Conservation (phyloP, 2,797 vertebrate genomes). For the Sparus aurata region DNA sequence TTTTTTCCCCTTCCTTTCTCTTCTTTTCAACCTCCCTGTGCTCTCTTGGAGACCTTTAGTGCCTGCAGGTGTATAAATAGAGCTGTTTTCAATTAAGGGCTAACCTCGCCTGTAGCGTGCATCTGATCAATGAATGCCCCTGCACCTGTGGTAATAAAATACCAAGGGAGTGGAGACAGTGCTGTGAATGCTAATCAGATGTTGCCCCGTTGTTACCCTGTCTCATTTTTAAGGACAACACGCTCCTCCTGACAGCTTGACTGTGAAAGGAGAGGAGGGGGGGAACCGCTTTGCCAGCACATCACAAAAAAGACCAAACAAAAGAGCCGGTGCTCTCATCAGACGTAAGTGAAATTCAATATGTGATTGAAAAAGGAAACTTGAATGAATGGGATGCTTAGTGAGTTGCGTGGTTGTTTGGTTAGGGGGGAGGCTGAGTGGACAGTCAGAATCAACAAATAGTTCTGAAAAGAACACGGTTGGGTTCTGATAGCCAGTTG, state of each 20-base stretch:
- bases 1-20: slow-evolving; percentile 50
- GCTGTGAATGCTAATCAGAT: slow-evolving; percentile 87
- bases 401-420: slow-evolving; percentile 65
- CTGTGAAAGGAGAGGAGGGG: slow-evolving; percentile 56
- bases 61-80: slow-evolving; percentile 92
- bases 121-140: slow-evolving; percentile 88
- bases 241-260: slow-evolving; percentile 79
- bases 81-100: slow-evolving; percentile 88
- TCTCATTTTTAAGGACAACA: slow-evolving; percentile 81
- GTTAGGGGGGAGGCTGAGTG: slow-evolving; percentile 45
- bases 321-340: slow-evolving; percentile 76
- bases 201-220: slow-evolving; percentile 85
- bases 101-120: slow-evolving; percentile 85
- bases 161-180: slow-evolving; percentile 81
- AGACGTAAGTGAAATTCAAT: slow-evolving; percentile 77
- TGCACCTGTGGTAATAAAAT: slow-evolving; percentile 94
- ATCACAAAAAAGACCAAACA: slow-evolving; percentile 74
- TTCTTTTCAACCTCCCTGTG: slow-evolving; percentile 68
- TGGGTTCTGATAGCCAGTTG: slow-evolving; percentile 12
- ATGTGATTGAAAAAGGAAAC: slow-evolving; percentile 68
- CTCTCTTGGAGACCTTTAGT: slow-evolving; percentile 86
- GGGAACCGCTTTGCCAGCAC: slow-evolving; percentile 70
- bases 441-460: slow-evolving; percentile 34
- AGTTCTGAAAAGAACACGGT: background rate
- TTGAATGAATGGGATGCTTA: slow-evolving; percentile 73